Evolutionary conservation across 2,797 vertebrate species (phyloP), one percentile per base, ranked within the genome.

Genomic region (Synanceia verrucosa): DNA sequence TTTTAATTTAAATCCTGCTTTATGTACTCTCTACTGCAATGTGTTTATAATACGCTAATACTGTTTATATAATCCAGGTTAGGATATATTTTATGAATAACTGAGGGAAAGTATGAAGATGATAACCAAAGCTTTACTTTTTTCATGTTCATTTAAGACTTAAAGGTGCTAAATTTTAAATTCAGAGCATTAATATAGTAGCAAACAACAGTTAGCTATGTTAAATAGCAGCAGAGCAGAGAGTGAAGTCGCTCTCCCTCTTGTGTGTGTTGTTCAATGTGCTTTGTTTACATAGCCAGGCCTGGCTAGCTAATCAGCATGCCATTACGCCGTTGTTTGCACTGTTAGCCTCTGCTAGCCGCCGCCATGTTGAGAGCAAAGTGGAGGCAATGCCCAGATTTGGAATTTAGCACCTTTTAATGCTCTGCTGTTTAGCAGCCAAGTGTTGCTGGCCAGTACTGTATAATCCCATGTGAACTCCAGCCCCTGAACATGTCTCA

Each of bases 1-100:
- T 53, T n/a, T n/a, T 93, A 78, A 93, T 88, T 92, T 88, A 91
- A 92, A 88, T 69, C 50, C 16, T 73, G 48, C 44, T 53, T 76
- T 69, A 73, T 68, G 43, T 81, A 69, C 55, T 82, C 70, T 85
- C 51, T 83, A 65, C 72, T 85, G 69, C 77, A 57, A 46, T n/a
- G 9, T 84, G 33, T 81, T 78, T 78, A 75, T 82, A 85, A 72
- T 76, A 76, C 59, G 55, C 65, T 46, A 56, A 48, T 53, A 61
- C 58, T 71, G 57, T 70, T 79, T 43, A 44, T 73, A 75, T 63
- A 59, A 65, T 48, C 59, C 76, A 62, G 19, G 55, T 56, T 65
- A 70, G 67, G 71, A 66, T 37, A 53, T 65, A 52, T 33, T 51
- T 57, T 46, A 75, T 63, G 23, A 57, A 24, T 28, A 28, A 21